Evolutionary conservation across 2,113 vertebrate species (phyloP).

Genomic region (Hypomesus transpacificus): DNA sequence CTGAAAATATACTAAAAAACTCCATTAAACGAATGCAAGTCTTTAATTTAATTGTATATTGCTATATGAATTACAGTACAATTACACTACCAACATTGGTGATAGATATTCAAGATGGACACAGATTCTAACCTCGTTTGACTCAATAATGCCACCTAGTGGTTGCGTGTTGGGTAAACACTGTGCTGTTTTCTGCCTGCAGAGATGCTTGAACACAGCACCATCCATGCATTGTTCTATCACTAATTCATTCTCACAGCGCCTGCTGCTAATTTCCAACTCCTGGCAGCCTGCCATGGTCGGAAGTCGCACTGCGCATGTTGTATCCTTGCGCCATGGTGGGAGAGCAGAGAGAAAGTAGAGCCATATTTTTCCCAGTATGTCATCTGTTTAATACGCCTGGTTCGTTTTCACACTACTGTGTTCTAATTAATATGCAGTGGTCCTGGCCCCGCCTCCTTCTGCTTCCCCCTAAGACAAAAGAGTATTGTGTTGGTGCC

Average conservation of each 20-base stretch:
- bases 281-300: conserved; percentile 53
- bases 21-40: conserved; percentile 3
- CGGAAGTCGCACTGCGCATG: conserved; percentile 48
- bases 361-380: conserved; percentile 63
- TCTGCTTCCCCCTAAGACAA: conserved; percentile 70
- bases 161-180: conserved; percentile 12
- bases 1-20: too few relatives aligned
- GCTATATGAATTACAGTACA: neutral
- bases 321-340: conserved; percentile 65
- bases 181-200: neutral
- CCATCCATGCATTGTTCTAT: conserved; percentile 53
- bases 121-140: conserved; percentile 19
- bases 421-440: conserved; percentile 74
- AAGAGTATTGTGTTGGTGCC: conserved; percentile 70
- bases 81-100: conserved; percentile 22
- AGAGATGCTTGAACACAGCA: conserved; percentile 48
- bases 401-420: conserved; percentile 65
- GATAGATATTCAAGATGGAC: conserved; percentile 11
- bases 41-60: neutral
- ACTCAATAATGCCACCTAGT: conserved; percentile 65
- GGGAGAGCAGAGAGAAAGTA: conserved; percentile 66
- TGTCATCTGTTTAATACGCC: conserved; percentile 70
- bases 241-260: conserved; percentile 59
- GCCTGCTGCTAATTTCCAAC: conserved; percentile 62
- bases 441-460: conserved; percentile 48